Base-by-base conservation (phyloP, 2,797 vertebrate genomes). In the Oreonectes daqikongensis region DNA sequence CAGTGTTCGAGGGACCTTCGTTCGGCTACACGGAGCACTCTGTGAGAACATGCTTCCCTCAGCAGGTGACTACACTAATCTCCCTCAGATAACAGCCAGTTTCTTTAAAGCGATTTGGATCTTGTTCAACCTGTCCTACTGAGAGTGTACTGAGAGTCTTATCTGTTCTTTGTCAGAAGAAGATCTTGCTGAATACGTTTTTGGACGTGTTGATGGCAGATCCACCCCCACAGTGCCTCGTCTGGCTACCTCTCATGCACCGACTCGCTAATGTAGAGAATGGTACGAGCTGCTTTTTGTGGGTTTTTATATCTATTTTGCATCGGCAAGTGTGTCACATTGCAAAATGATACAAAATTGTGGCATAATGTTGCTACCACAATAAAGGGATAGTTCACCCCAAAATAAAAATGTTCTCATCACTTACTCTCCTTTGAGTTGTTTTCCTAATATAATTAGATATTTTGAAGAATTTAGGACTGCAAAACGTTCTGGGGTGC, bases 201-300 rank as follows among this genome's bases (percentile, higher is more conserved):
- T 86, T 99, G 90, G 97, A 99, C 83, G 94, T 96, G 2, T 83
- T 99, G 91, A 98, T 96, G 96, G 96, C 96, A 0, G 97, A 99
- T 55, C 97, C 97, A 26, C 97, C 97, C 24, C 97, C 97, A 18
- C 97, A 99, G 93, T 99, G 96, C 93, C 96, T 99, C 83, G 97
- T 99, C 48, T 99, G 97, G 97, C 91, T 99, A 59, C 97, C 97
- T 64, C 97, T 99, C 87, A 93, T 99, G 95, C 97, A 99, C 89
- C 93, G 97, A 87, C 97, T 99, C 10, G 96, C 97, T 82, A 97
- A 99, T 46, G 97, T 99, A 7, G 97, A 99, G 89, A 99, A 99
- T 46, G 97, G 97, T 97, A 86, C 88, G 84, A 42, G 44, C 61
- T 55, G 32, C 11, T 15, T 42, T 42, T 40, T 30, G 4, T 11